Conservation (phyloP, 2,888 invertebrate species). For the Zygothrica quintamaculata region DNA sequence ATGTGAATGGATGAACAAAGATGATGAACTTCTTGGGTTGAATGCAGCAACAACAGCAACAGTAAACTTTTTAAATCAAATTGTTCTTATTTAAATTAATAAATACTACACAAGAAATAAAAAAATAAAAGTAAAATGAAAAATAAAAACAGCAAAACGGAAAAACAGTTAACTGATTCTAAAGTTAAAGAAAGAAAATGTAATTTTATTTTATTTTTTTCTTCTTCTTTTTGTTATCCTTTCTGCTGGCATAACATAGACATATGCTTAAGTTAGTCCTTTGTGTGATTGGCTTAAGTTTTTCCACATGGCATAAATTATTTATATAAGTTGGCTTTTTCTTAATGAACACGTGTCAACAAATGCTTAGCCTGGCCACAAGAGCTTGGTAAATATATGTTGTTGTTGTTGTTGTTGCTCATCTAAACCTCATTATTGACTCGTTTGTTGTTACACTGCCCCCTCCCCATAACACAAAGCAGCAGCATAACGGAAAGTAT, state of each 20-base stretch:
- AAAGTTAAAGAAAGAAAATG: background rate
- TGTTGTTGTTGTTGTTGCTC: slow-evolving; percentile 53
- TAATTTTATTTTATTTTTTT: slow-evolving; percentile 1
- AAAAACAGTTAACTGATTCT: background rate
- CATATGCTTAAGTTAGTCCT: background rate
- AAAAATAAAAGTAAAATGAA: no score
- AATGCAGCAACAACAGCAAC: slow-evolving; percentile 11
- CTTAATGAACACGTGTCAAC: slow-evolving; percentile 27
- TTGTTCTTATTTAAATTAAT: slow-evolving; percentile 30
- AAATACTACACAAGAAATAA: slow-evolving; percentile 5
- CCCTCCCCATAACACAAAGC: no score
- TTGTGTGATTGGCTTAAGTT: background rate
- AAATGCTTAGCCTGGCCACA: slow-evolving; percentile 29
- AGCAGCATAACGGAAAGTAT: slow-evolving; percentile 63
- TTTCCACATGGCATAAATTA: background rate
- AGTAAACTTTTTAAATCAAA: slow-evolving; percentile 11
- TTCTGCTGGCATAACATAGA: background rate
- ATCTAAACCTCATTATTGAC: slow-evolving; percentile 72
- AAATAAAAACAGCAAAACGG: background rate
- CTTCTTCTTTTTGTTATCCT: background rate
- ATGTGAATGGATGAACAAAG: slow-evolving; percentile 13
- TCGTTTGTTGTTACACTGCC: no score
- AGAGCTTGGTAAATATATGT: slow-evolving; percentile 55
- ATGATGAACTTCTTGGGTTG: slow-evolving; percentile 27
- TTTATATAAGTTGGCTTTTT: background rate